Evolutionary conservation across 2,888 invertebrate species (phyloP), one percentile per base, ranked within the genome.

Genomic region (Helleia helle): DNA sequence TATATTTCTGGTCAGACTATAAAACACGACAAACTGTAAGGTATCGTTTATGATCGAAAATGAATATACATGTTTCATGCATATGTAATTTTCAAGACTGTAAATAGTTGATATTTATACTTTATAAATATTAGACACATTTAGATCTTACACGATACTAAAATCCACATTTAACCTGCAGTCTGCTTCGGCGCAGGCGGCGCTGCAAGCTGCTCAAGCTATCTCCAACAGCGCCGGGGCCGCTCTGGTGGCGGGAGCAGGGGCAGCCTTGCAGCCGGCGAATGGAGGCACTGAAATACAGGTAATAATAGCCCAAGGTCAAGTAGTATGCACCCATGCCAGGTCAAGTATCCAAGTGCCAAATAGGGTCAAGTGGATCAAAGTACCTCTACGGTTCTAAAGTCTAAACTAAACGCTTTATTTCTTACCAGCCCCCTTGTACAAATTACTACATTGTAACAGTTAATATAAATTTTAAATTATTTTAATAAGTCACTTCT

Each of bases 161-260:
- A 34, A 34, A 22, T 34, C 18, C 30, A 13, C 27, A 39, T 42
- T 58, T 73, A 60, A 71, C 59, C 87, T 88, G 53, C 89, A 93
- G 93, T 93, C 91, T 70, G 90, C 92, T 58, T 91, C 92, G 58
- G 93, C 94, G 62, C 93, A 93, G 74, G 94, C 93, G 46, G 94
- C 94, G 54, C 86, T 96, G 40, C 93, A 94, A 68, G 93, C 93
- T 28, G 93, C 93, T 48, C 93, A 95, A 70, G 94, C 92, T 46
- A 88, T 93, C 59, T 89, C 90, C 53, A 88, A 86, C 66, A 87
- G 81, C 52, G 87, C 87, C 28, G 89, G 89, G 47, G 87, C 86
- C 12, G 79, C 87, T n/a, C 86, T 88, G 31, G 89, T 89, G n/a
- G 89, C 90, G 8, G 84, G 89, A 56, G 87, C 88, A 5, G 86